Percentiles rank a stretch among this genome's conserved stretches.
Evolutionary conservation across 2,888 invertebrate genomes (phyloP).

Genomic region (Platynereis dumerilii): DNA sequence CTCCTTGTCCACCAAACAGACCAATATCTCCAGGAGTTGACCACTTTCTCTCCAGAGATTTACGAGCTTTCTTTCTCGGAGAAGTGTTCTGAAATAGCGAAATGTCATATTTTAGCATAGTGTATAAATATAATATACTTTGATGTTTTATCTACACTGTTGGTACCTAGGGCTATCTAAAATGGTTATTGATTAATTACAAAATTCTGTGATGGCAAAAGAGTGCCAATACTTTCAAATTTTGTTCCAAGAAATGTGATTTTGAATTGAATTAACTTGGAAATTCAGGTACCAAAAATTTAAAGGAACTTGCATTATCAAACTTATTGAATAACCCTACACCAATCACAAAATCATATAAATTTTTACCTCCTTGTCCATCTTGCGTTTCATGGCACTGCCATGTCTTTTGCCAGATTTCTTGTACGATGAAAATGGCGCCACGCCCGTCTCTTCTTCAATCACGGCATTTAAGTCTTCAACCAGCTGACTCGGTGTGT

Average conservation of each 20-base stretch:
- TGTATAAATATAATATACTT: too few relatives aligned
- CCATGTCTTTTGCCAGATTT: too few relatives aligned
- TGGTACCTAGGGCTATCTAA: not conserved
- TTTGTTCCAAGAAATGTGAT: too few relatives aligned
- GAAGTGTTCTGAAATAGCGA: slow-evolving; percentile 24
- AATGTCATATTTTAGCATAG: slow-evolving; percentile 68
- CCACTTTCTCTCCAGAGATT: slow-evolving; percentile 82
- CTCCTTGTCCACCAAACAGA: slow-evolving; percentile 31
- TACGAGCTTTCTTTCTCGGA: slow-evolving; percentile 74
- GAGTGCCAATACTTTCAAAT: too few relatives aligned
- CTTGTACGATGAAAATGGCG: slow-evolving; percentile 38
- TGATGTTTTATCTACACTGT: not conserved
- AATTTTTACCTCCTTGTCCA: slow-evolving; percentile 43
- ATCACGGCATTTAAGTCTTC: slow-evolving; percentile 90
- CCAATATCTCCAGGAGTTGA: slow-evolving; percentile 66
- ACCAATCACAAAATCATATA: too few relatives aligned
- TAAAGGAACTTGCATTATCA: too few relatives aligned
- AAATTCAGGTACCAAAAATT: not conserved
- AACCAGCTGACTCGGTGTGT: slow-evolving; percentile 78
- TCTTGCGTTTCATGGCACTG: slow-evolving; percentile 60
- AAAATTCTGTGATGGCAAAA: too few relatives aligned
- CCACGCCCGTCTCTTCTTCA: slow-evolving; percentile 71
- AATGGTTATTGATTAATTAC: too few relatives aligned
- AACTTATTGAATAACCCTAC: too few relatives aligned
- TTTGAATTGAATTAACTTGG: slow-evolving; percentile 5